Evolutionary conservation across 2,888 invertebrate species (phyloP), one percentile per base, ranked within the genome.

Genomic region (Crossocerus cetratus): DNA sequence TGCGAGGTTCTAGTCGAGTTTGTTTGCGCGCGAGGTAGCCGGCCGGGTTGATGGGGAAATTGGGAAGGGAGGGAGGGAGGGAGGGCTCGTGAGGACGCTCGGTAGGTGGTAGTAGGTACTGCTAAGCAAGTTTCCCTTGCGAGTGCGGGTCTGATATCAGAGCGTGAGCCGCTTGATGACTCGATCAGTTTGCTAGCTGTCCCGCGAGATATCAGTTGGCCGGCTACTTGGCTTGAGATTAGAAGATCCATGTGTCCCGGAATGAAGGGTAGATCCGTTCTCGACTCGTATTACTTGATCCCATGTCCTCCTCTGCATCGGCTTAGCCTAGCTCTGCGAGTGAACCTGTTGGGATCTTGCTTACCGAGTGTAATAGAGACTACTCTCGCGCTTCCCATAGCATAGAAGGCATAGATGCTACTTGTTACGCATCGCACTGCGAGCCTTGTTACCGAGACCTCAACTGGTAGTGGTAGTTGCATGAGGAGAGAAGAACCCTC

Each of bases 151-250:
- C n/a, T 49, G 61, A 63, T 43, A 54, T 58, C 57, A 22, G 66
- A 59, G 58, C 53, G 18, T 16, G 58, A 20, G 2, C 23, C 45
- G 32, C 23, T 23, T 23, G 23, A 23, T 23, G 2, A 23, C 61
- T 67, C 60, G 61, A 58, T 65, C 58, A 32, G 55, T 42, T 23
- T 61, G 61, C 20, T 21, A n/a, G 23, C 23, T 32, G 49, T 49
- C 61, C 59, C 65, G 49, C 42, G 43, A 18, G 61, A 69, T 58
- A 16, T 23, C 49, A 56, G 8, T 4, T 3, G 55, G 11, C 72
- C 73, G 76, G 70, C 73, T 75, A 67, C 70, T 77, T 70, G 56
- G 72, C 45, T 53, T 65, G 54, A 18, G 56, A 64, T 77, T 64
- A 72, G 64, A 75, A 5, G 22, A 8, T 32, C 11, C 18, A 61